Percentiles rank a stretch among this genome's conserved stretches.
phyloP scores from a whole-genome alignment of 2,113 vertebrate species.

The Amia ocellicauda region DNA sequence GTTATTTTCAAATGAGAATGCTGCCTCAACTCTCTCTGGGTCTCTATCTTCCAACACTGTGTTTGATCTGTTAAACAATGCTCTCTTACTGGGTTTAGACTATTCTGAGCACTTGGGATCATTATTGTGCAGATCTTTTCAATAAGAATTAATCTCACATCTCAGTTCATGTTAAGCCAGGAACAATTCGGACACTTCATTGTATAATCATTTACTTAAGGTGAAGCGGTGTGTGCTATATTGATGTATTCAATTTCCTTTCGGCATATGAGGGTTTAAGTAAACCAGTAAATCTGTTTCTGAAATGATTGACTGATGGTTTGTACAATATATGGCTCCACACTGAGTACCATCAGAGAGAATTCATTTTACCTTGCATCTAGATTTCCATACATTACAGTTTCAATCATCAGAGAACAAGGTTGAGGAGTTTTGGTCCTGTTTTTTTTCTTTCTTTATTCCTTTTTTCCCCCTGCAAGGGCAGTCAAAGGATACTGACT shows the following conservation, averaged over 20 bases:
- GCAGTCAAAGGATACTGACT: conserved; percentile 18
- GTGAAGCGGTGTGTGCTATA: not conserved
- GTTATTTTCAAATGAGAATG: too few relatives aligned
- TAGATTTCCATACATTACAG: too few relatives aligned
- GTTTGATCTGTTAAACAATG: not conserved
- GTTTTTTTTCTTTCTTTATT: not conserved
- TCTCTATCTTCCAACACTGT: too few relatives aligned
- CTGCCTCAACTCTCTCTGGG: too few relatives aligned
- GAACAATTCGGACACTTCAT: not conserved
- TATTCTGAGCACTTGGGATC: not conserved
- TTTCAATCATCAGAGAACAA: too few relatives aligned
- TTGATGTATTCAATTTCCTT: not conserved
- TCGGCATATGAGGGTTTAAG: not conserved
- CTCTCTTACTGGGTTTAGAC: not conserved
- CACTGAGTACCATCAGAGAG: not conserved
- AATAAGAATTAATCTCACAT: not conserved
- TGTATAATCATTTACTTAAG: not conserved
- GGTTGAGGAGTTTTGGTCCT: too few relatives aligned
- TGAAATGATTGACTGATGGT: conserved; percentile 12
- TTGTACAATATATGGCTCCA: conserved; percentile 2
- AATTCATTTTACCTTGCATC: conserved; percentile 4
- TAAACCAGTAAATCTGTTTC: not conserved
- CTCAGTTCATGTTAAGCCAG: not conserved
- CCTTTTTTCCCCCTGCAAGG: conserved; percentile 9
- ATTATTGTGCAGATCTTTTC: not conserved